Base-by-base conservation (phyloP, 2,888 invertebrate species). In the Aspidiotus rigidus region DNA sequence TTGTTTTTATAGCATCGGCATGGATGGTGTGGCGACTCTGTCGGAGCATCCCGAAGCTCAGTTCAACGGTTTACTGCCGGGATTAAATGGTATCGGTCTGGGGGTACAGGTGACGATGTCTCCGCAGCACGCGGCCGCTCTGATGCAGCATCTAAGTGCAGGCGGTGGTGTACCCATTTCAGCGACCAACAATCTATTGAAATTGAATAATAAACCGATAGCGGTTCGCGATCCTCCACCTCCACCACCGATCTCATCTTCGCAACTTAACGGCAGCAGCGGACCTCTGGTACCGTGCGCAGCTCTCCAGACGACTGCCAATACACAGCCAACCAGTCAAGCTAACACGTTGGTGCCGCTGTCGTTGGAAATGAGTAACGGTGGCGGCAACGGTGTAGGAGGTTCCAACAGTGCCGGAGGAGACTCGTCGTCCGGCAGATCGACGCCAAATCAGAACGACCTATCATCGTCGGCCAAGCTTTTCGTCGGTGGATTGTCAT, bases 401-500 rank as follows among this genome's bases (percentile, higher is more conserved):
- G 70, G 67, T 73, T 64, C 63, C 64, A 72, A 41, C 71, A 71
- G 60, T 88, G 69, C 88, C 88, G 62, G 89, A 89, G 49, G 85
- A 81, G 73, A 72, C 54, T 73, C 75, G 79, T 81, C 77, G 78
- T 83, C 77, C 5, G 77, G 77, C 15, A 79, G 81, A 44, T 78
- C 80, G 0, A 76, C 77, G 0, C 75, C 79, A 0, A 77, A 77
- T 39, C 74, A 77, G 1, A 74, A 73, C 0, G 81, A 82, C 72
- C 86, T 86, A 76, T 86, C 86, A 2, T 89, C 90, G 2, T 89
- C 90, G 1, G 89, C 88, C 74, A 93, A 93, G 79, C 84, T 93
- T 63, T 93, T 93, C 76, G 93, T 93, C 62, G 93, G 93, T 7
- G 93, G 93, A 0, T 85, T 93, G 72, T 92, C 92, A 78, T 93